phyloP scores from a whole-genome alignment of 2,797 vertebrate species.

The Alfaro cultratus region DNA sequence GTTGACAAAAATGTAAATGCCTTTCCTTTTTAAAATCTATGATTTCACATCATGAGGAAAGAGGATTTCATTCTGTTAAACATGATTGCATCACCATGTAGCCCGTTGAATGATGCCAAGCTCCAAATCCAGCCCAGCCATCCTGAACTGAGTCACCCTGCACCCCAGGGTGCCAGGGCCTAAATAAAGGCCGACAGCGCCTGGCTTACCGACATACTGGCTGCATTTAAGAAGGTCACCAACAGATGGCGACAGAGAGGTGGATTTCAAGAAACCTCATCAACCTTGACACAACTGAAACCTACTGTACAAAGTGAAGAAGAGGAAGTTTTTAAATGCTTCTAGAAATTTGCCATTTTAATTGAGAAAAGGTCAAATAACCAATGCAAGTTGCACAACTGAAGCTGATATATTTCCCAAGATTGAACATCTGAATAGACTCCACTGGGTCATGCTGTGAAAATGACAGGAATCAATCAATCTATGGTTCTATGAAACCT shows the following conservation, averaged over 20 bases:
- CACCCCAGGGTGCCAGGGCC: conserved; percentile 6
- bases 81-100: not conserved
- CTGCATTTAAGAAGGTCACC: conserved; percentile 36
- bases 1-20: too few relatives aligned
- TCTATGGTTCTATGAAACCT: not conserved
- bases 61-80: not conserved
- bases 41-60: not conserved
- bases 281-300: conserved; percentile 35
- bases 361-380: not conserved
- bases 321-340: not conserved
- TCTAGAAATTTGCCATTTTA: not conserved
- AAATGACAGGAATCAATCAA: not conserved
- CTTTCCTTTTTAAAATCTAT: not conserved
- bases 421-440: not conserved
- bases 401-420: not conserved
- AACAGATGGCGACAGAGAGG: conserved; percentile 13
- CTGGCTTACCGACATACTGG: not conserved
- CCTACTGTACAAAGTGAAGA: too few relatives aligned
- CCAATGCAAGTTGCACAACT: not conserved
- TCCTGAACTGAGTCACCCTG: conserved; percentile 40
- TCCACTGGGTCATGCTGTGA: not conserved
- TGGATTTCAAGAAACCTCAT: not conserved
- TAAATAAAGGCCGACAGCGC: conserved; percentile 33
- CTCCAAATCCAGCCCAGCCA: conserved; percentile 48
- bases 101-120: conserved; percentile 11